phyloP scores from a whole-genome alignment of 2,113 vertebrate species.

The Myocastor coypus region DNA sequence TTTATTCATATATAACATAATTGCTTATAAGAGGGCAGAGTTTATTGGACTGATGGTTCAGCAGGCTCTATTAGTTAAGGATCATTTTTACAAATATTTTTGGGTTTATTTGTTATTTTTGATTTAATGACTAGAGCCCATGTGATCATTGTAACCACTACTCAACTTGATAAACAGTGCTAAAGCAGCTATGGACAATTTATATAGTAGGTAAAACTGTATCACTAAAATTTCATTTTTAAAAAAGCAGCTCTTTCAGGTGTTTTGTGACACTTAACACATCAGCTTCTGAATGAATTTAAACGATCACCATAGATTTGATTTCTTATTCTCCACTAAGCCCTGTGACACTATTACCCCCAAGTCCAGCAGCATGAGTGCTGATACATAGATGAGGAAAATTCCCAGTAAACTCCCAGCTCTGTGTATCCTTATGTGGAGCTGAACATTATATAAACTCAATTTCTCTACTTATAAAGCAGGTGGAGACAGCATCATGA shows the following conservation, averaged over 20 bases:
- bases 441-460: not conserved
- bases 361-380: not conserved
- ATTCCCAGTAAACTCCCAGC: not conserved
- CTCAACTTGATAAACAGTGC: not conserved
- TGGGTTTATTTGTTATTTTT: not conserved
- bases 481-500: not conserved
- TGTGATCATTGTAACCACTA: not conserved
- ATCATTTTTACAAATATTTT: not conserved
- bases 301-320: not conserved
- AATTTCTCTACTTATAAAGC: not conserved
- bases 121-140: not conserved
- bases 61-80: not conserved
- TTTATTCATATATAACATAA: slow-evolving; percentile 21
- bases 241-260: not conserved
- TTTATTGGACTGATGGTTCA: not conserved
- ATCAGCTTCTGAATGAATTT: not conserved
- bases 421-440: not conserved
- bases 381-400: not conserved
- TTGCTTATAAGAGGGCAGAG: not conserved
- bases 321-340: not conserved
- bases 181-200: not conserved
- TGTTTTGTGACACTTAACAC: not conserved
- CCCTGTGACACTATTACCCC: not conserved
- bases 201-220: not conserved
- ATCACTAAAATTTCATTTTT: not conserved